A percentile compares a stretch with the other conserved stretches of the same genome.
Conservation (phyloP, 2,113 vertebrate genomes). For the Ptychochromis oligacanthus region DNA sequence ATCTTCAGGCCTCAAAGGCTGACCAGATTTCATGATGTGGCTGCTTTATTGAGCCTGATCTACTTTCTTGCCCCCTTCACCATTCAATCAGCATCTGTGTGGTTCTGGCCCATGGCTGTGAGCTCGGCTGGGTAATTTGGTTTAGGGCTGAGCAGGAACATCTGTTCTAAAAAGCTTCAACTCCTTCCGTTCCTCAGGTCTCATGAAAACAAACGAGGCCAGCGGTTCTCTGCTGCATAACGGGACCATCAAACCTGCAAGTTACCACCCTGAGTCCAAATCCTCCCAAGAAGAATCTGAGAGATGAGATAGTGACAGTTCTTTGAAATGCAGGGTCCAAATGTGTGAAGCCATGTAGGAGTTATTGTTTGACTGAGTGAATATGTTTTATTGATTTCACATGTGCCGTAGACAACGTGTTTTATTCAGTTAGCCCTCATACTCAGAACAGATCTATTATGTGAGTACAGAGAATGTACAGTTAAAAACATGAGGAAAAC, state of each 20-base stretch:
- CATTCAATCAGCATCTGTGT: constrained; percentile 66
- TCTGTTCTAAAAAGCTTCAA: constrained; percentile 74
- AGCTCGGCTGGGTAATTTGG: constrained; percentile 70
- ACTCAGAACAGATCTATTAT: neutral
- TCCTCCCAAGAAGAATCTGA: neutral
- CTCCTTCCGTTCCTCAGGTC: constrained; percentile 54
- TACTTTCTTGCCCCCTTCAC: constrained; percentile 62
- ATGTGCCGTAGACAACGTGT: constrained; percentile 16
- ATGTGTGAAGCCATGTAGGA: constrained; percentile 4
- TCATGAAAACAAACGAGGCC: constrained; percentile 48
- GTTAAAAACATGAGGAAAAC: neutral
- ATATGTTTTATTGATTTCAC: constrained; percentile 32
- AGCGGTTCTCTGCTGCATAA: constrained; percentile 7
- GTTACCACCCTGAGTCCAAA: neutral
- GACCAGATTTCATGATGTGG: constrained; percentile 73
- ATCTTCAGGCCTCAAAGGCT: constrained; percentile 66
- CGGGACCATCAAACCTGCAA: constrained; percentile 26
- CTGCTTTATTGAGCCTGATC: constrained; percentile 68
- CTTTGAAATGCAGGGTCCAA: constrained; percentile 22
- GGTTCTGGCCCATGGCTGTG: constrained; percentile 60
- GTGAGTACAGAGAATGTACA: neutral
- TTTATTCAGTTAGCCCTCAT: neutral
- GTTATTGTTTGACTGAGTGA: constrained; percentile 11
- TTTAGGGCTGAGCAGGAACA: constrained; percentile 75
- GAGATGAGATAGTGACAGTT: constrained; percentile 2